Percentiles rank a stretch among this genome's conserved stretches.
Conservation (phyloP, 2,888 invertebrate species). For the Molanna angustata region DNA sequence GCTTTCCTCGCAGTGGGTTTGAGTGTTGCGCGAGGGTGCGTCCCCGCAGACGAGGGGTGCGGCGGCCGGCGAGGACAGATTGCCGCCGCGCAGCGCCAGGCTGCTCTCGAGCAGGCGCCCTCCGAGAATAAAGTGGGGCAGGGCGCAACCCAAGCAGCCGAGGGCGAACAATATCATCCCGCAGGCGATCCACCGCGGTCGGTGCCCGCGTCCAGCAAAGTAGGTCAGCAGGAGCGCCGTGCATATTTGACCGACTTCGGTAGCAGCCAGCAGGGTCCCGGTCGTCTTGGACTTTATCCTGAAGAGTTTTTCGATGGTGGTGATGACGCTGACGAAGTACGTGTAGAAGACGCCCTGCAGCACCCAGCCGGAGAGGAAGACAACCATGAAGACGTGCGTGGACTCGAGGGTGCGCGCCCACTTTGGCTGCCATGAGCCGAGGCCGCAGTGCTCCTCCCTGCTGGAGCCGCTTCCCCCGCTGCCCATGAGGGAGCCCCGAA, state of each 20-base stretch:
- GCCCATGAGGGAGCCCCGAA: conserved; percentile 16
- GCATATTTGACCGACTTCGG: conserved; percentile 90
- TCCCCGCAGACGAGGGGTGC: conserved; percentile 19
- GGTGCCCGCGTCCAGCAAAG: conserved; percentile 86
- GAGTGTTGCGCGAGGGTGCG: background rate
- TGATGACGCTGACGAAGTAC: conserved; percentile 90
- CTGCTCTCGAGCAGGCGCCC: conserved; percentile 61
- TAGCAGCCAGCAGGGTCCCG: conserved; percentile 84
- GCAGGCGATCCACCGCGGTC: conserved; percentile 91
- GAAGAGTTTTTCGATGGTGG: conserved; percentile 89
- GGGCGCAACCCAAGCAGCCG: conserved; percentile 80
- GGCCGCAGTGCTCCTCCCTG: conserved; percentile 65
- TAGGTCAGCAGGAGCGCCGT: conserved; percentile 85
- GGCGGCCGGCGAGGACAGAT: conserved; percentile 39
- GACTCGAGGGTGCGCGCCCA: conserved; percentile 79
- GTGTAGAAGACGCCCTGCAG: conserved; percentile 90
- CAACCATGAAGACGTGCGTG: conserved; percentile 84
- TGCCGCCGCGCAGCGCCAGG: conserved; percentile 43
- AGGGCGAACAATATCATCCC: conserved; percentile 88
- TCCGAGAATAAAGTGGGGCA: conserved; percentile 85
- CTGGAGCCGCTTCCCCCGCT: conserved; percentile 2
- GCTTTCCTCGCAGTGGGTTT: conserved; percentile 56
- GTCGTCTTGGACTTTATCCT: conserved; percentile 90
- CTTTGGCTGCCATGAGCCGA: conserved; percentile 73
- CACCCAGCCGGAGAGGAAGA: conserved; percentile 85